These are phyloP conservation scores for Seriola quinqueradiata DNA, from an alignment of 2,113 vertebrate species.

Conservation along the genomic window DNA sequence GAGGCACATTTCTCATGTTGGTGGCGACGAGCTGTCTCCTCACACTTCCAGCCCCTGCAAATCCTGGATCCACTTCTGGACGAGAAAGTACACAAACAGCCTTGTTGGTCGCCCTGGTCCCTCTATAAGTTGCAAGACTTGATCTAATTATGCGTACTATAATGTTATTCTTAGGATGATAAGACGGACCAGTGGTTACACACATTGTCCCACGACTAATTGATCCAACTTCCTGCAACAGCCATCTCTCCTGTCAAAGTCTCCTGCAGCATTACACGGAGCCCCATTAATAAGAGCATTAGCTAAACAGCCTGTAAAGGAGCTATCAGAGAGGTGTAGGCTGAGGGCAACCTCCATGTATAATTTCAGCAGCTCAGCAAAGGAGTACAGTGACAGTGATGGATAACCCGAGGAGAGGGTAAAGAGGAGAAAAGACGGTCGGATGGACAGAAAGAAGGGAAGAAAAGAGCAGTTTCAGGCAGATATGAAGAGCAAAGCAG, in stretches of 20 bases:
- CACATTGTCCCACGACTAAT: slow-evolving; percentile 15
- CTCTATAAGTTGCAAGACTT: not conserved
- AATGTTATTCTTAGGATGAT: not conserved
- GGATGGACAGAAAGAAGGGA: not conserved
- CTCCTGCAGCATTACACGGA: slow-evolving; percentile 39
- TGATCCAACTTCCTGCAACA: slow-evolving; percentile 36
- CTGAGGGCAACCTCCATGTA: slow-evolving; percentile 47
- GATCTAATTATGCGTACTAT: not conserved
- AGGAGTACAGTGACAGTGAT: slow-evolving; percentile 55
- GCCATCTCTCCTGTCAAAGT: slow-evolving; percentile 21
- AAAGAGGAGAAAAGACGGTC: slow-evolving; percentile 10
- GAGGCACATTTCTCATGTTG: no score
- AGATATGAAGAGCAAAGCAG: slow-evolving; percentile 34
- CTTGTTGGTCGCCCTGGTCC: not conserved
- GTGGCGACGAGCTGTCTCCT: no score
- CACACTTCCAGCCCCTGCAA: no score
- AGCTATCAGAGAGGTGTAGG: slow-evolving; percentile 29
- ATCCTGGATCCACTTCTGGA: not conserved
- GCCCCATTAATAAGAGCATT: slow-evolving; percentile 46
- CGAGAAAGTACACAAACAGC: not conserved
- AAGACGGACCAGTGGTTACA: slow-evolving; percentile 17
- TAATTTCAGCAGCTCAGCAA: slow-evolving; percentile 45
- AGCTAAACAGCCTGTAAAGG: slow-evolving; percentile 33
- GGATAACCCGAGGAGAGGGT: slow-evolving; percentile 44
- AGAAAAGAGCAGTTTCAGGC: not conserved